Evolutionary conservation across 2,888 invertebrate genomes (phyloP), one percentile per base, ranked within the genome.

Genomic region (Catocala sponsa): DNA sequence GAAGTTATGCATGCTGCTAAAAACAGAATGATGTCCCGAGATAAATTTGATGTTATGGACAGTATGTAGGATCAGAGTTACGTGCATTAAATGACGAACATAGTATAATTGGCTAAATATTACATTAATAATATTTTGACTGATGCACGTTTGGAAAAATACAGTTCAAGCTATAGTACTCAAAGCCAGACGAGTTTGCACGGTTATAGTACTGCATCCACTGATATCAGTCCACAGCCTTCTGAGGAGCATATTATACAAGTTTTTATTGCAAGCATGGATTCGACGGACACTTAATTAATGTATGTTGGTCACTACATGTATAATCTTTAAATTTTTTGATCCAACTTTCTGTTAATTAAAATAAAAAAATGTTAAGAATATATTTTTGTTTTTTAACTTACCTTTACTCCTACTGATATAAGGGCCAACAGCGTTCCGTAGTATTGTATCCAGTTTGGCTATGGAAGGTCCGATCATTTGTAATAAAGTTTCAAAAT

Each of bases 371-470:
- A n/a, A n/a, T n/a, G n/a, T n/a, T n/a, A n/a, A n/a, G n/a, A n/a
- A n/a, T n/a, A n/a, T n/a, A n/a, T n/a, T n/a, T n/a, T n/a, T n/a
- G n/a, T n/a, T n/a, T n/a, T n/a, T n/a, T n/a, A n/a, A n/a, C n/a
- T n/a, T n/a, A n/a, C n/a, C n/a, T n/a, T n/a, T n/a, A n/a, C n/a
- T n/a, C n/a, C n/a, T n/a, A n/a, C n/a, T n/a, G n/a, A n/a, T n/a
- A n/a, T n/a, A n/a, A n/a, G n/a, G n/a, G n/a, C n/a, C n/a, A n/a
- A n/a, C 55, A 65, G 76, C 64, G 44, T 73, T 59, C 59, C 74
- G 68, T 56, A 72, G 7, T 65, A 55, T 74, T 70, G 74, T 70
- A 63, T 75, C 70, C 66, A 68, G 59, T 72, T 74, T 72, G 57
- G 59, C 61, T 69, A 73, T 75, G 56, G 67, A 65, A 59, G 72